Base-by-base conservation (phyloP, 92 coral and sea anemone species). In the Zoanthus gigantus region DNA sequence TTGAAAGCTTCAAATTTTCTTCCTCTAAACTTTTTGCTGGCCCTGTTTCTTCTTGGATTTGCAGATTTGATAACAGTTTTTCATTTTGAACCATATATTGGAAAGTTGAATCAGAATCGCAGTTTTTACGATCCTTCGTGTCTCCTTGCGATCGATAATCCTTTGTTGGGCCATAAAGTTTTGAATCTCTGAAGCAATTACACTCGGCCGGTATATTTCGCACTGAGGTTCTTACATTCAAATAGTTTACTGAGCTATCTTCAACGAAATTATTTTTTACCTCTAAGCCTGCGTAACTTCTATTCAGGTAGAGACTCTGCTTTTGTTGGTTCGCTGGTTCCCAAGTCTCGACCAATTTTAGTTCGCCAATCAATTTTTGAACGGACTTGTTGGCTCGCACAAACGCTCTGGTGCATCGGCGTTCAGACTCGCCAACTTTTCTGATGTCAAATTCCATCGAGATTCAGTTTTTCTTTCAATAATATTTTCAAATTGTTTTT, bases 341-440 rank as follows among this genome's bases (percentile, higher is more conserved):
- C 85, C 85, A 81, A 10, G 50, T 31, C 23, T 81, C 85, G 16
- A 81, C 18, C 7, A 50, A 30, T 46, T 67, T 52, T 8, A 81
- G 75, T 18, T 81, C 74, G n/a, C 74, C 74, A 0, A 81, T 81
- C 61, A 81, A 47, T 14, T 63, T 81, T 81, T 47, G 85, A 3
- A 81, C 75, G 58, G 74, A 63, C 28, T 46, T 81, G 63, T 81
- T 66, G 28, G 85, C 85, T 8, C 85, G 34, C 9, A 81, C 60
- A 23, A 81, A 81, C 74, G 85, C 85, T 68, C 54, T 81, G 18
- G 85, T 68, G 28, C 75, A 65, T 12, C 11, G 56, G 5, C 85
- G 85, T 45, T 81, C 85, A 32, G 69, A 71, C 15, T 81, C 75
- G 23, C 74, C 46, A 15, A 68, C 85, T 45, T 81, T 7, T 31